Conservation (phyloP, 1,140 invertebrate genomes). For the Rhysida immarginata region DNA sequence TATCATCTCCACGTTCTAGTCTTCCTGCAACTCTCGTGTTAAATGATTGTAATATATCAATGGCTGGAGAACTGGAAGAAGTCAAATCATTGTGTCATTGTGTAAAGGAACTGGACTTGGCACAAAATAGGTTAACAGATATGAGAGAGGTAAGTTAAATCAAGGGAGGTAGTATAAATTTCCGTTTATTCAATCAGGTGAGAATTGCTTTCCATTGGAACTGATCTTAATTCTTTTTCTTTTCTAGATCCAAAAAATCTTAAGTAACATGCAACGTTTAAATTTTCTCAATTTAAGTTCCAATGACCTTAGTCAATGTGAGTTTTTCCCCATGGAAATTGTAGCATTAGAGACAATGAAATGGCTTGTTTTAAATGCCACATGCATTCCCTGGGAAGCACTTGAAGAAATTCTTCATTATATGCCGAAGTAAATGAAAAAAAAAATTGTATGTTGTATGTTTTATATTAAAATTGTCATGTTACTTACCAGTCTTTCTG, state of each 20-base stretch:
- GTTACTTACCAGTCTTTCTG: constrained; percentile 4
- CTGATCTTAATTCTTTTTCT: constrained; percentile 17
- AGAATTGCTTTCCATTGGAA: too few species aligned
- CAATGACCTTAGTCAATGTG: constrained; percentile 43
- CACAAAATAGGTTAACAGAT: constrained; percentile 68
- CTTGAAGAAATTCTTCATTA: constrained; percentile 55
- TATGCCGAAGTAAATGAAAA: constrained; percentile 38
- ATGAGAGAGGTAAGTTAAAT: constrained; percentile 70
- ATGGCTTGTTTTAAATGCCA: constrained; percentile 70
- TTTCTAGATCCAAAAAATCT: constrained; percentile 59
- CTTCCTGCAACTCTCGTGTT: constrained; percentile 68
- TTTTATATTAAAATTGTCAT: too few species aligned
- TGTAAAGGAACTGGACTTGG: constrained; percentile 76
- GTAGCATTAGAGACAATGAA: constrained; percentile 35
- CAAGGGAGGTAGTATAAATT: too few species aligned
- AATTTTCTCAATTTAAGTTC: constrained; percentile 82
- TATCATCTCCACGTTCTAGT: constrained; percentile 44
- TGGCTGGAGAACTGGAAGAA: constrained; percentile 55
- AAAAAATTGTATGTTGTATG: background rate
- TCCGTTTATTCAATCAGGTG: too few species aligned
- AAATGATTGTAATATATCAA: constrained; percentile 75
- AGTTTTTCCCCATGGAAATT: constrained; percentile 8
- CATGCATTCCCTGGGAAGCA: constrained; percentile 63
- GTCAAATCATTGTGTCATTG: constrained; percentile 63
- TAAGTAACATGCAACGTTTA: constrained; percentile 68